Percentiles rank a stretch among this genome's conserved stretches.
Conservation (phyloP, 2,113 vertebrate genomes). For the Halcyon malimbica region DNA sequence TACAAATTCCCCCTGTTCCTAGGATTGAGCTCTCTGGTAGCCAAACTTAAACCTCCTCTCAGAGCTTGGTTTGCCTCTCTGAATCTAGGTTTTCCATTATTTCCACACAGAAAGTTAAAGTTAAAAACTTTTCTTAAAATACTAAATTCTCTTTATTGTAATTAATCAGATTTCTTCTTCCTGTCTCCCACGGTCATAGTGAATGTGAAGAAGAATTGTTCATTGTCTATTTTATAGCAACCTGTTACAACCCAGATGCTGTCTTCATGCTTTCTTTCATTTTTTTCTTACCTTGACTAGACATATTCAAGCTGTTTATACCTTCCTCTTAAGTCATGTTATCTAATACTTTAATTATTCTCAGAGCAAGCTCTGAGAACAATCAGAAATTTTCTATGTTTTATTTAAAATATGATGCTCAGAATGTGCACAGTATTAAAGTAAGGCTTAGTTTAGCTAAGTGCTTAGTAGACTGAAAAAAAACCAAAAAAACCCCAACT, state of each 20-base stretch:
- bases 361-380: background rate
- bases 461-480: background rate
- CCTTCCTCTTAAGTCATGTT: background rate
- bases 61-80: background rate
- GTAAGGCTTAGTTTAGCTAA: background rate
- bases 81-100: background rate
- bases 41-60: background rate
- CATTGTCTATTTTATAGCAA: background rate
- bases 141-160: background rate
- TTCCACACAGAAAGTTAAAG: background rate
- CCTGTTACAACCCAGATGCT: background rate
- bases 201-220: background rate
- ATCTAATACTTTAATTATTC: background rate
- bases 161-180: background rate
- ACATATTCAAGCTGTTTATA: background rate
- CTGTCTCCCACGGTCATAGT: background rate
- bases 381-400: background rate
- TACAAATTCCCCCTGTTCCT: background rate
- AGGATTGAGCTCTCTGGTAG: background rate
- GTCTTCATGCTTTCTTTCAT: background rate
- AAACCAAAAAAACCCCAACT: too few relatives aligned
- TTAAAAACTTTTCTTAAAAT: background rate
- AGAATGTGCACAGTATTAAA: background rate
- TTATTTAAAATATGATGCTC: background rate
- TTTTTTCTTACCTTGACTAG: background rate